phyloP scores from a whole-genome alignment of 2,888 invertebrate genomes.

The Agonopterix heracliana region DNA sequence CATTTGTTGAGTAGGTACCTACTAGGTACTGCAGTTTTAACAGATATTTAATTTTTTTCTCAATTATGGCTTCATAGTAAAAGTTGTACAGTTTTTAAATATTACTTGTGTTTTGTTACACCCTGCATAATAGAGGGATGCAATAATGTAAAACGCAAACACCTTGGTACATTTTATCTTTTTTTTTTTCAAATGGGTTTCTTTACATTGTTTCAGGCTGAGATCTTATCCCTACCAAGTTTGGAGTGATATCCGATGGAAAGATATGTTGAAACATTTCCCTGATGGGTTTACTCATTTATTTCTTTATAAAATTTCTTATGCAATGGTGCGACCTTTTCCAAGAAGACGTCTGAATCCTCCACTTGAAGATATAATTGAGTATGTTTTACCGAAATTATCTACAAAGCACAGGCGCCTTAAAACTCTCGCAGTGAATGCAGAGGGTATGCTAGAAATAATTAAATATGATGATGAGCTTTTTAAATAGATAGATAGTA shows the following conservation, averaged over 20 bases:
- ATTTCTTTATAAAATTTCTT: constrained; percentile 37
- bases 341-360: constrained; percentile 22
- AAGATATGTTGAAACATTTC: constrained; percentile 40
- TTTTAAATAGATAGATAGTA: background rate
- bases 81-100: no score
- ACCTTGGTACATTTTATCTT: no score
- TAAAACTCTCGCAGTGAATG: constrained; percentile 37
- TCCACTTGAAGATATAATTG: constrained; percentile 35
- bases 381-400: constrained; percentile 25
- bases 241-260: constrained; percentile 61
- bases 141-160: no score
- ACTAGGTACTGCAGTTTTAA: no score
- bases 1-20: no score
- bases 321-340: constrained; percentile 16
- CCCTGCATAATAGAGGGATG: no score
- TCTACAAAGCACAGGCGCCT: constrained; percentile 31
- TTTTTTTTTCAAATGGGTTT: no score
- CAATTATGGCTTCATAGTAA: no score
- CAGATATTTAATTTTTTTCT: no score
- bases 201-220: constrained; percentile 35
- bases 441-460: constrained; percentile 32
- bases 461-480: constrained; percentile 17
- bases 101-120: no score
- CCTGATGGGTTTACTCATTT: constrained; percentile 46
- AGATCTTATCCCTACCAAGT: constrained; percentile 35